Percentiles rank a stretch among this genome's conserved stretches.
phyloP scores from a whole-genome alignment of 2,113 vertebrate genomes.

The Panthera uncia region DNA sequence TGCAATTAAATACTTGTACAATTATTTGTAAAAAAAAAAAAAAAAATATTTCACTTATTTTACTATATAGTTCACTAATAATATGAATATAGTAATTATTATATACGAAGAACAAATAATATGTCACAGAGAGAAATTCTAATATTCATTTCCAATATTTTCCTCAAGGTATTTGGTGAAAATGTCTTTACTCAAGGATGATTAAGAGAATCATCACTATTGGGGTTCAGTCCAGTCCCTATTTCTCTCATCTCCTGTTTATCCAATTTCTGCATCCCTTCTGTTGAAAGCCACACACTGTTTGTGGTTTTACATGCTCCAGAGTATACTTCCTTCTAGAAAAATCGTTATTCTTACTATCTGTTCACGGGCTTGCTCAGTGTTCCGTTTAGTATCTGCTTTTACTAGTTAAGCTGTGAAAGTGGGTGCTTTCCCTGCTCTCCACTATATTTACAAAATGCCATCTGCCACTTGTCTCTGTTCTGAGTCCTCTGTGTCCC shows the following conservation, averaged over 20 bases:
- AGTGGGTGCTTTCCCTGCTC: neutral
- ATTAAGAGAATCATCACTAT: neutral
- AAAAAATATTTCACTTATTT: neutral
- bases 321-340: neutral
- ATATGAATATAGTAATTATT: neutral
- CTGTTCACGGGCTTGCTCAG: neutral
- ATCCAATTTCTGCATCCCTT: neutral
- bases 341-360: neutral
- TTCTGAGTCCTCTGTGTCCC: neutral
- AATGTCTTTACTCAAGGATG: neutral
- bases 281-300: neutral
- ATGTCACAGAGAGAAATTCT: neutral
- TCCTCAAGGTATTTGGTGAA: neutral
- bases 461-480: neutral
- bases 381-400: neutral
- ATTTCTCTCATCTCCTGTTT: neutral
- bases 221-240: neutral
- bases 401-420: neutral
- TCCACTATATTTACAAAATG: neutral
- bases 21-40: neutral
- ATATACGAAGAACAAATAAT: neutral
- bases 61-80: neutral
- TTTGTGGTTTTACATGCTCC: neutral
- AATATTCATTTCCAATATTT: slow-evolving; percentile 12
- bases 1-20: neutral